Evolutionary conservation across 2,888 invertebrate genomes (phyloP), one percentile per base, ranked within the genome.

Genomic region (Stenolophus ochropezus): DNA sequence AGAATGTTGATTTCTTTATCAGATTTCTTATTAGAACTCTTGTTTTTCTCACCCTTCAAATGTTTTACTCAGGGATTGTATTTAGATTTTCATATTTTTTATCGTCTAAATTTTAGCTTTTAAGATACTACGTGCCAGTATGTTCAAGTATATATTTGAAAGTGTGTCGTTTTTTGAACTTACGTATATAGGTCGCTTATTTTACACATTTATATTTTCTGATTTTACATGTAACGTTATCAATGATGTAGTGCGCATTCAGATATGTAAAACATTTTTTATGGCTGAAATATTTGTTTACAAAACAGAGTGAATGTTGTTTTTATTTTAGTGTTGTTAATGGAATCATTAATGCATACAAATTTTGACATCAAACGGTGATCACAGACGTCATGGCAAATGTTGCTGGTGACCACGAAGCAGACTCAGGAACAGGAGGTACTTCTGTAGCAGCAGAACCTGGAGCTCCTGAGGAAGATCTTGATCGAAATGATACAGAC

Each of bases 401-500:
- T 83, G 89, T 89, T 84, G 87, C 89, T 85, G 88, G 88, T 83
- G 83, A 83, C 87, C 88, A 84, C 88, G 90, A 90, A 85, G 89
- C 90, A 84, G 90, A 90, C 86, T 89, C 89, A 81, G 89, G 89
- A 78, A 89, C 83, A 16, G 78, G 76, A 49, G 80, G 71, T 11
- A 47, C 79, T 56, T 65, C 78, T 75, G 56, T 71, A 51, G 81
- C 76, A 23, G 69, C 82, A 5, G 78, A 61, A 8, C 84, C 85
- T 73, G 83, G 81, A 77, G 79, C 84, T 65, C 82, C 83, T 83
- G 90, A 89, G 83, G 91, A 91, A 83, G 87, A 89, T 75, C 87
- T 90, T 82, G 87, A 89, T 79, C 90, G 90, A 83, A 91, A 91
- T 84, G 91, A 92, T 83, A 87, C 89, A 53, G 88, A 89, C 82